phyloP scores from a whole-genome alignment of 2,113 vertebrate genomes.

The human region GRCh38 chr4:91254001-91254500 shows the following conservation, averaged over 20 bases:
- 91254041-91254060: too few species aligned
- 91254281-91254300: not conserved
- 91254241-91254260: not conserved
- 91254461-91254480: not conserved
- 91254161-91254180: too few species aligned
- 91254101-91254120: not conserved
- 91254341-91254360: not conserved
- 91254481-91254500: not conserved
- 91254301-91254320: not conserved
- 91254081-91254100: not conserved
- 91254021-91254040: too few species aligned
- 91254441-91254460: not conserved
- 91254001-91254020: too few species aligned
- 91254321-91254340: not conserved
- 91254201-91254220: not conserved
- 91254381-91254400: not conserved
- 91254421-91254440: not conserved
- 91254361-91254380: not conserved
- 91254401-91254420: not conserved
- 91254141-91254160: too few species aligned
- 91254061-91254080: not conserved
- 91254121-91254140: too few species aligned
- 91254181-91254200: too few species aligned
- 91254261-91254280: not conserved
- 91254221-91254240: not conserved